Evolutionary conservation across 2,113 vertebrate genomes (phyloP).

Genomic region (Etheostoma spectabile): DNA sequence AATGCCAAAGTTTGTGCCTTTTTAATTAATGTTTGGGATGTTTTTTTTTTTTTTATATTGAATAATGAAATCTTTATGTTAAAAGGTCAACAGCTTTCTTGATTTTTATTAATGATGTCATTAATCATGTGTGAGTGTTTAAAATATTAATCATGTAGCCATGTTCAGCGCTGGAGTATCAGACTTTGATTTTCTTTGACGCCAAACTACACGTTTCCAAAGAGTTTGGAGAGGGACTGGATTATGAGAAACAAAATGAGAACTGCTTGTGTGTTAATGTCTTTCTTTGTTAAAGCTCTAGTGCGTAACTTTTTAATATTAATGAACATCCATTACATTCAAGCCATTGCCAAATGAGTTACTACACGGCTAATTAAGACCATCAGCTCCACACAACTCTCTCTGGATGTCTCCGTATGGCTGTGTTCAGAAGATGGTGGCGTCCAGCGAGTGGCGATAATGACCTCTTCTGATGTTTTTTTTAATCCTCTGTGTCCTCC

Average conservation of each 20-base stretch:
- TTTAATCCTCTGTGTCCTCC: no score
- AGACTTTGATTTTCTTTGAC: background rate
- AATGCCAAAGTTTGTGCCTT: slow-evolving; percentile 50
- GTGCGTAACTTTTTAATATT: no score
- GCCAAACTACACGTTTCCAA: slow-evolving; percentile 29
- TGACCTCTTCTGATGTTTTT: no score
- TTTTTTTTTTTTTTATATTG: background rate
- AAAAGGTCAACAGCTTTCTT: background rate
- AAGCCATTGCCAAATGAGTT: no score
- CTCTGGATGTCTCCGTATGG: no score
- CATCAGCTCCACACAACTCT: no score
- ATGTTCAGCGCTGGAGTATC: background rate
- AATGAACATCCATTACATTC: no score
- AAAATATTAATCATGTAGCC: background rate
- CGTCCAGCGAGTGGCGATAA: no score
- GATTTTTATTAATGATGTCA: background rate
- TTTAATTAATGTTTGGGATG: background rate
- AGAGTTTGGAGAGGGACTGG: background rate
- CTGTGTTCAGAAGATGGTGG: no score
- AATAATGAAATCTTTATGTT: background rate
- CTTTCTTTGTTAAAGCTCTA: background rate
- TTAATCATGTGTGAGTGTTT: background rate
- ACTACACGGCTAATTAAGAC: no score
- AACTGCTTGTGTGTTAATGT: slow-evolving; percentile 7
- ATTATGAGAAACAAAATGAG: background rate